Evolutionary conservation across 2,888 invertebrate genomes (phyloP).

Genomic region (Drosophila neotestacea): DNA sequence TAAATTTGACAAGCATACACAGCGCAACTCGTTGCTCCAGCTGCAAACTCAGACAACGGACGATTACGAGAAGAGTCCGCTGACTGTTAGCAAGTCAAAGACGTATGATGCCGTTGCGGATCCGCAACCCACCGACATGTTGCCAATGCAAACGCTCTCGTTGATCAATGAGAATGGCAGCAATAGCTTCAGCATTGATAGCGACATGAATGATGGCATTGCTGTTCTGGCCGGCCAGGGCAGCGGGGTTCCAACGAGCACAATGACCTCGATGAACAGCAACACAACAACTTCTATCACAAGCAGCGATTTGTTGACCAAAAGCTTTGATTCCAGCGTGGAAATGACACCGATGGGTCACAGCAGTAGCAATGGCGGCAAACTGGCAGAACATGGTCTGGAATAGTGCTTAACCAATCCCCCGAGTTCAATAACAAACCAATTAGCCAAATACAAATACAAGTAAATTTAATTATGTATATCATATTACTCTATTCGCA

Average conservation of each 20-base stretch:
- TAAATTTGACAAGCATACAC: conserved; percentile 83
- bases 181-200: conserved; percentile 82
- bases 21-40: conserved; percentile 83
- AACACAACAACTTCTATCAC: conserved; percentile 79
- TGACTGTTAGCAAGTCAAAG: conserved; percentile 60
- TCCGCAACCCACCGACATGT: conserved; percentile 73
- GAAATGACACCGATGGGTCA: conserved; percentile 73
- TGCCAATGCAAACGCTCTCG: conserved; percentile 82
- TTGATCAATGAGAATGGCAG: conserved; percentile 83
- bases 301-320: conserved; percentile 81
- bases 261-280: conserved; percentile 66
- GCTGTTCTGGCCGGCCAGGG: conserved; percentile 36
- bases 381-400: conserved; percentile 62
- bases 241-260: conserved; percentile 45
- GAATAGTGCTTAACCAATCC: conserved; percentile 48
- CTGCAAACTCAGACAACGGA: conserved; percentile 75
- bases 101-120: conserved; percentile 70
- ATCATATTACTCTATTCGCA: conserved; percentile 49
- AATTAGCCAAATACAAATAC: conserved; percentile 74
- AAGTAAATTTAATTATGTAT: conserved; percentile 52
- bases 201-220: conserved; percentile 81
- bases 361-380: conserved; percentile 69
- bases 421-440: conserved; percentile 43
- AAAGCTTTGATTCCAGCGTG: conserved; percentile 82
- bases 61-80: conserved; percentile 75